Evolutionary conservation across 1,140 invertebrate species (phyloP).

Genomic region (Bombus difficillimus): DNA sequence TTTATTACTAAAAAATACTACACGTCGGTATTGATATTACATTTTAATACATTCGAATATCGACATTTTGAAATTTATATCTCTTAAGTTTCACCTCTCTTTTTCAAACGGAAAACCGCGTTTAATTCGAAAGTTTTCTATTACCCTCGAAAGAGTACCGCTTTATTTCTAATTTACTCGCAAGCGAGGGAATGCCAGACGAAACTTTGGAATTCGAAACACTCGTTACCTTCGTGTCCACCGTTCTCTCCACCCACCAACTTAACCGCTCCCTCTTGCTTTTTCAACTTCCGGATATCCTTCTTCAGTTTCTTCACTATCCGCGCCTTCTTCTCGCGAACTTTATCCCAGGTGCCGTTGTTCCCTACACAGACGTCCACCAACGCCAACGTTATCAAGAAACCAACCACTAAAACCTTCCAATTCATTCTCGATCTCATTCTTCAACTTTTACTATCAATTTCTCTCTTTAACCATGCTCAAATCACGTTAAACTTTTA

Average conservation of each 20-base stretch:
- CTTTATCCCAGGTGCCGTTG: slow-evolving; percentile 34
- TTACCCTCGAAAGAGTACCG: neutral
- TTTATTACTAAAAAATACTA: too few species aligned
- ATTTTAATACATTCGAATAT: neutral
- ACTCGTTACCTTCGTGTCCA: slow-evolving; percentile 86
- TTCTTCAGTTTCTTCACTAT: slow-evolving; percentile 84
- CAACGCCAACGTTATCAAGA: slow-evolving; percentile 7
- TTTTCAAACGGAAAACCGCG: too few species aligned
- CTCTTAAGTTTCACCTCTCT: too few species aligned
- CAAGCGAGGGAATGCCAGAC: too few species aligned
- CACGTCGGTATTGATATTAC: too few species aligned
- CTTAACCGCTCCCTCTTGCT: slow-evolving; percentile 88
- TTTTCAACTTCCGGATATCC: slow-evolving; percentile 83
- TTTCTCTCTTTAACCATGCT: neutral
- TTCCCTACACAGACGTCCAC: slow-evolving; percentile 21
- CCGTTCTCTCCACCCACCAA: slow-evolving; percentile 85
- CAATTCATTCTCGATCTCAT: slow-evolving; percentile 27
- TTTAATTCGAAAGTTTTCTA: neutral
- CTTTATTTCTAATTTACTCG: neutral
- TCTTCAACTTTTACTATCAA: neutral
- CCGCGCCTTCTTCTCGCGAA: slow-evolving; percentile 76
- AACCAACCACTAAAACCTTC: neutral
- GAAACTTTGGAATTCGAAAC: neutral
- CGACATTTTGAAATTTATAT: neutral
- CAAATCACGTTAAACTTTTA: too few species aligned